phyloP scores from a whole-genome alignment of 2,797 vertebrate species.

The Hirundo rustica region DNA sequence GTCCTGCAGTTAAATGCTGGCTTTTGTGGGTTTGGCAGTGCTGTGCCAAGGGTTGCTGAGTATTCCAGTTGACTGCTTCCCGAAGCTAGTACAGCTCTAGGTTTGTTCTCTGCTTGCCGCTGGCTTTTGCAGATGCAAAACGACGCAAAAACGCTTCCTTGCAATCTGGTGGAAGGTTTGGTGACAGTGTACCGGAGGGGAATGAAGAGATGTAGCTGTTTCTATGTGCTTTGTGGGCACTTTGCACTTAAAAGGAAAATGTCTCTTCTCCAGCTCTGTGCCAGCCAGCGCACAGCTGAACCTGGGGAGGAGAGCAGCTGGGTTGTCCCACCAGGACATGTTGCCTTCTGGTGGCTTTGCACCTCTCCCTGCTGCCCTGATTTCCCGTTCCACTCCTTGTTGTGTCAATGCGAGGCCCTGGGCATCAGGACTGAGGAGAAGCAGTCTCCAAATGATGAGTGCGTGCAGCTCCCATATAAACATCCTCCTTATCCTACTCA shows the following conservation, averaged over 20 bases:
- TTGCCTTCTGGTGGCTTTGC: neutral
- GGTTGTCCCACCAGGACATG: fast-evolving
- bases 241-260: neutral
- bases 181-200: neutral
- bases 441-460: neutral
- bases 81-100: neutral
- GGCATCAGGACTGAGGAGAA: neutral
- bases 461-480: neutral
- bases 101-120: neutral
- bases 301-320: neutral
- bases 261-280: neutral
- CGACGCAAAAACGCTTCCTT: neutral
- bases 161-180: neutral
- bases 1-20: neutral
- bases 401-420: neutral
- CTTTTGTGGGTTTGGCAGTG: neutral
- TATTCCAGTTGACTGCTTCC: neutral
- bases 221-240: neutral
- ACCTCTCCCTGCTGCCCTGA: neutral
- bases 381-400: neutral
- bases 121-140: neutral
- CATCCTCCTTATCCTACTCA: constrained; percentile 17
- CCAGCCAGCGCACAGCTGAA: neutral
- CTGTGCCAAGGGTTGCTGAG: neutral
- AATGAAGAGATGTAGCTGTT: neutral